Conservation (phyloP, 2,888 invertebrate genomes). For the Priocnemis perturbator region DNA sequence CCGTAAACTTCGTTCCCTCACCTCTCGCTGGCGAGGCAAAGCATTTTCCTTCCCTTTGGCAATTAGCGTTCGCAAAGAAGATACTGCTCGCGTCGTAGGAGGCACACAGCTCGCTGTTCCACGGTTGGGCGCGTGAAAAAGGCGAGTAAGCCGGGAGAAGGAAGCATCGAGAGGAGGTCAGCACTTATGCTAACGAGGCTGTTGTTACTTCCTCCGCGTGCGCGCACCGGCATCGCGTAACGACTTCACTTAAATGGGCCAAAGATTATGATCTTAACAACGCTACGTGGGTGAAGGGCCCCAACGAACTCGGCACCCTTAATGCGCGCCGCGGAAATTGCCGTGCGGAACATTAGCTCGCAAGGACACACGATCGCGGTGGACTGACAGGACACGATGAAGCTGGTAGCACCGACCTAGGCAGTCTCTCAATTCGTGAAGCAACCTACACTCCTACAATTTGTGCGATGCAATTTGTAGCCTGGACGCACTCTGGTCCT, state of each 20-base stretch:
- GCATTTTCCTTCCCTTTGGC: background rate
- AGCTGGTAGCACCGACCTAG: no score
- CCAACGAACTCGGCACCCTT: no score
- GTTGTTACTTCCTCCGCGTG: conserved; percentile 26
- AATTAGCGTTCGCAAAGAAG: conserved; percentile 2
- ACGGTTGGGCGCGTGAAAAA: background rate
- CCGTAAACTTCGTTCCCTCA: background rate
- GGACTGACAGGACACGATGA: conserved; percentile 6
- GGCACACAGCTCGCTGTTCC: no score
- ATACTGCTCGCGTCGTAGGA: background rate
- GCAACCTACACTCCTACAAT: no score
- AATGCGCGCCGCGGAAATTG: no score
- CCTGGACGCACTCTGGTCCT: no score
- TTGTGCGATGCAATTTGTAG: no score
- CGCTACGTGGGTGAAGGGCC: conserved; percentile 11
- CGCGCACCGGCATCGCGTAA: conserved; percentile 30
- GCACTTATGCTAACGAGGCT: conserved; percentile 40
- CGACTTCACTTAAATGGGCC: conserved; percentile 37
- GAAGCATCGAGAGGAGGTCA: conserved; percentile 28
- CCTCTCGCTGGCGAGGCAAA: background rate
- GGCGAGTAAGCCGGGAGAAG: background rate
- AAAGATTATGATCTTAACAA: conserved; percentile 35
- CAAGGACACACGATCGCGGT: no score
- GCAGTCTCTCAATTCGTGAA: no score
- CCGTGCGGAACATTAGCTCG: no score